Percentiles rank a stretch among this genome's conserved stretches.
Conservation (phyloP, 2,113 vertebrate species). For the Micromys minutus region DNA sequence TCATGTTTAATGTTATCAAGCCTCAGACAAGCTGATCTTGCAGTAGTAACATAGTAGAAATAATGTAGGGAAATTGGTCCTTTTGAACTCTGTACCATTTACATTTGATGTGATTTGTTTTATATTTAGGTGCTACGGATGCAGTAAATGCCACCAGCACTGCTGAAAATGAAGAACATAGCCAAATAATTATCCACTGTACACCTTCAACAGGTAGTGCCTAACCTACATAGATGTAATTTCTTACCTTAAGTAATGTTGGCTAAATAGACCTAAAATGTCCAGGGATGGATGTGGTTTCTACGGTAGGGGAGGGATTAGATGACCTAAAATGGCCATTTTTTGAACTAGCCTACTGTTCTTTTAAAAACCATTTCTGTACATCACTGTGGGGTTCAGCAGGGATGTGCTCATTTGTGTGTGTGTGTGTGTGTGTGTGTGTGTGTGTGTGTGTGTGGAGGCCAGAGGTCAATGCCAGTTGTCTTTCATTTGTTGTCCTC, state of each 20-base stretch:
- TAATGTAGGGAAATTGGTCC: not conserved
- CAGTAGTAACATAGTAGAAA: not conserved
- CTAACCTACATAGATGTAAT: accelerated
- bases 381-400: not conserved
- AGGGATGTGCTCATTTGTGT: not conserved
- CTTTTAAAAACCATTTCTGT: not conserved
- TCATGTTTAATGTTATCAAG: not conserved
- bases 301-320: not conserved
- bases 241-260: not conserved
- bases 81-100: not conserved
- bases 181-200: constrained; percentile 93
- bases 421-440: not conserved
- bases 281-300: not conserved
- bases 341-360: not conserved
- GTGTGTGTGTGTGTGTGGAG: not conserved
- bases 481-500: not conserved
- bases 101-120: not conserved
- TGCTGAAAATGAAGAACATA: constrained; percentile 89
- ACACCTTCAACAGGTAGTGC: constrained; percentile 94
- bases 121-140: constrained; percentile 79
- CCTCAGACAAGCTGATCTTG: not conserved
- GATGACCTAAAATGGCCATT: not conserved
- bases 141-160: constrained; percentile 78
- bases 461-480: not conserved
- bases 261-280: not conserved